A percentile compares a stretch with the other conserved stretches of the same genome.
Conservation (phyloP, 1,140 invertebrate genomes). For the Melitaea cinxia region DNA sequence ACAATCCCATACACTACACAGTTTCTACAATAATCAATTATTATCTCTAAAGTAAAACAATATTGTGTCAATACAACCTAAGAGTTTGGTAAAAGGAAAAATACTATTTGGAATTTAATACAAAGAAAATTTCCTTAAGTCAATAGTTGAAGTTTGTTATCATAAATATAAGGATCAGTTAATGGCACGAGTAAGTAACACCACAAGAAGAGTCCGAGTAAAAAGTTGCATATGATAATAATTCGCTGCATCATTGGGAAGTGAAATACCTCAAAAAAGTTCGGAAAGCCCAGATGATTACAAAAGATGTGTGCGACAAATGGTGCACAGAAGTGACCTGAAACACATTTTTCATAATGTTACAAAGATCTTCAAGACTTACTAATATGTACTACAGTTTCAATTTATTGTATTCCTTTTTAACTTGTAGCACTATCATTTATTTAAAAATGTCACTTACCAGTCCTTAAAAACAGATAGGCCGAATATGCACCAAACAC, state of each 20-base stretch:
- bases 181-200: constrained; percentile 88
- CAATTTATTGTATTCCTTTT: background rate
- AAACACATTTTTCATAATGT: constrained; percentile 44
- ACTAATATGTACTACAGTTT: background rate
- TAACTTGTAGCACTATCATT: too few relatives aligned
- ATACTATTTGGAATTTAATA: background rate
- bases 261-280: constrained; percentile 89
- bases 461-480: constrained; percentile 91
- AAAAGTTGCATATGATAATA: constrained; percentile 85
- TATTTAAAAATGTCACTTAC: constrained; percentile 52
- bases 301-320: constrained; percentile 96
- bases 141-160: constrained; percentile 84
- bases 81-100: background rate
- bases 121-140: constrained; percentile 30
- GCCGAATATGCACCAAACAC: constrained; percentile 97
- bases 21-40: too few relatives aligned
- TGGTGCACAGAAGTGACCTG: constrained; percentile 94
- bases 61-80: background rate
- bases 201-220: constrained; percentile 90
- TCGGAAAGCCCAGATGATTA: constrained; percentile 98
- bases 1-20: too few relatives aligned
- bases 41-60: background rate
- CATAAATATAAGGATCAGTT: constrained; percentile 90
- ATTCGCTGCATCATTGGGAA: constrained; percentile 85
- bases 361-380: too few relatives aligned